These are phyloP conservation scores for Melitaea athalia DNA, from an alignment of 2,888 invertebrate species.

Conservation along the genomic window DNA sequence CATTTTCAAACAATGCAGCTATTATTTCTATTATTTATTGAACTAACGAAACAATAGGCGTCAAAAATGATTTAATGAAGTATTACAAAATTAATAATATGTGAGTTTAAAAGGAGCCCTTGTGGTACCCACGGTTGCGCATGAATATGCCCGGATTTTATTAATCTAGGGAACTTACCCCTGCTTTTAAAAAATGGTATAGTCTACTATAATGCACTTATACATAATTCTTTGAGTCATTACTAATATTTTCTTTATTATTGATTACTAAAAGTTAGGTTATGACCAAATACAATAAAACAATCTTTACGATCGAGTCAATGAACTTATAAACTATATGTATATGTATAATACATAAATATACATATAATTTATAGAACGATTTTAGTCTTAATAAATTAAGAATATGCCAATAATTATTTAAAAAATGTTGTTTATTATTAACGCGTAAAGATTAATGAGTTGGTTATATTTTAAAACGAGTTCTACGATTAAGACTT, in stretches of 20 bases:
- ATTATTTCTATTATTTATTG: no score
- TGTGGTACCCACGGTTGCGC: neutral
- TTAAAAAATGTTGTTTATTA: neutral
- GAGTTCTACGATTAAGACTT: slow-evolving; percentile 20
- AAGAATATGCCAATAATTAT: no score
- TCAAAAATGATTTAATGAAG: neutral
- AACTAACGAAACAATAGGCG: neutral
- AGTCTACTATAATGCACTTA: neutral
- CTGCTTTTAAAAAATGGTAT: neutral
- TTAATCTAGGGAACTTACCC: neutral
- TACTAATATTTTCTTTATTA: neutral
- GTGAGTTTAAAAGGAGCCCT: neutral
- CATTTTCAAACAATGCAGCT: no score
- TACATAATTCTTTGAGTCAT: neutral
- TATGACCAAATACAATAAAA: neutral
- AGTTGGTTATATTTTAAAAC: slow-evolving; percentile 15
- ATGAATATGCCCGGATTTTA: slow-evolving; percentile 3
- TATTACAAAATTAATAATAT: neutral
- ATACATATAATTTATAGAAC: no score
- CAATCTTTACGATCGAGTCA: neutral
- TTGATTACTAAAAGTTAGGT: neutral
- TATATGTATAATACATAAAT: no score
- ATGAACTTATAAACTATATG: neutral
- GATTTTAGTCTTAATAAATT: no score
- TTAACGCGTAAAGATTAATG: slow-evolving; percentile 16